Conservation (phyloP, 2,113 vertebrate species). For the Scortum barcoo region DNA sequence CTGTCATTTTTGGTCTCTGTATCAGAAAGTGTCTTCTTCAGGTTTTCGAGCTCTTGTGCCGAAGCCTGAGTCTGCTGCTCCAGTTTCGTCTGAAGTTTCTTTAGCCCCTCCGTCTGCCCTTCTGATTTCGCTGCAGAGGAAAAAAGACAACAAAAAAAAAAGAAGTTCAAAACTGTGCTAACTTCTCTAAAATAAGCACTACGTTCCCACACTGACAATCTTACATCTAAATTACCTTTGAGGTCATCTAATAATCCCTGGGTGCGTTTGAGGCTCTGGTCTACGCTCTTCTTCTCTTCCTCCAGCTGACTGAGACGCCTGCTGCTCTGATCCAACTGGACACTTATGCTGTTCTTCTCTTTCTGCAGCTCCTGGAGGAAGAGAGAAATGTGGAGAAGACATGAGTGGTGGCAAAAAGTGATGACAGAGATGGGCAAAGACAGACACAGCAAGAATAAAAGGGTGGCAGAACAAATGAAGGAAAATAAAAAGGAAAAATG, state of each 20-base stretch:
- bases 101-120: conserved; percentile 84
- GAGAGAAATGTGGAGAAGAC: not conserved
- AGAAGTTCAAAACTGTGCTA: not conserved
- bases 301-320: conserved; percentile 84
- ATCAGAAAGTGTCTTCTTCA: conserved; percentile 85
- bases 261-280: conserved; percentile 85
- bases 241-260: conserved; percentile 87
- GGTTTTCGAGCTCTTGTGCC: conserved; percentile 79
- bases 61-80: conserved; percentile 83
- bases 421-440: not conserved
- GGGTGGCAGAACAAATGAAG: not conserved
- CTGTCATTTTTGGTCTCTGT: conserved; percentile 85
- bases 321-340: conserved; percentile 85
- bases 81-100: conserved; percentile 85
- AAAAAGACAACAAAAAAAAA: conserved; percentile 19
- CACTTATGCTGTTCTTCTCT: conserved; percentile 82
- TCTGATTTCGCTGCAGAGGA: conserved; percentile 84
- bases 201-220: not conserved
- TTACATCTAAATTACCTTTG: conserved; percentile 80
- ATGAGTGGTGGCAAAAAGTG: conserved; percentile 2
- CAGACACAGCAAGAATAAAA: no score
- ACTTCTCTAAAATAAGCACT: not conserved
- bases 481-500: not conserved
- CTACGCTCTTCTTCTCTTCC: conserved; percentile 85
- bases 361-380: conserved; percentile 85